phyloP scores from a whole-genome alignment of 1,140 invertebrate species.

The Brachionus sp. region DNA sequence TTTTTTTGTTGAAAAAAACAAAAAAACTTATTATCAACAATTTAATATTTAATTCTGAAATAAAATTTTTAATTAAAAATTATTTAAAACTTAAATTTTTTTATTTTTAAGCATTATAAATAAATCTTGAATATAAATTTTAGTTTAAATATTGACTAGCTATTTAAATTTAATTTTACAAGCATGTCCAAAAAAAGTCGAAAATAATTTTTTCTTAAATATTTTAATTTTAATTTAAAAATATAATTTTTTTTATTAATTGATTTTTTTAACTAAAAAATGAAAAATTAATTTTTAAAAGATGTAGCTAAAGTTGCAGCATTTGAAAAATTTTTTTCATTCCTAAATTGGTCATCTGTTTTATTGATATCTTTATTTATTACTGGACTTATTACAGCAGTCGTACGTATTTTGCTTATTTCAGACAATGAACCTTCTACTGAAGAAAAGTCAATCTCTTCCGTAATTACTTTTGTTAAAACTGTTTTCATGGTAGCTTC shows the following conservation, averaged over 20 bases:
- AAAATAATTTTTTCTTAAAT: too few species aligned
- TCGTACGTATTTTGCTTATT: neutral
- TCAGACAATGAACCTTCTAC: neutral
- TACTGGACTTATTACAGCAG: neutral
- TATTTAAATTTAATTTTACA: too few species aligned
- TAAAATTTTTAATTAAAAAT: too few species aligned
- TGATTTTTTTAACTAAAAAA: neutral
- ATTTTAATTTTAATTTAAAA: neutral
- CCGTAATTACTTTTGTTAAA: slow-evolving; percentile 8
- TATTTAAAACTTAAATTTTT: too few species aligned
- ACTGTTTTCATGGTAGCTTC: slow-evolving; percentile 22
- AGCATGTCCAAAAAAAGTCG: too few species aligned
- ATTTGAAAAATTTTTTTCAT: slow-evolving; percentile 14
- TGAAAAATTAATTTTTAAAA: neutral
- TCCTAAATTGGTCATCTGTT: neutral
- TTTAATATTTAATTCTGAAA: too few species aligned
- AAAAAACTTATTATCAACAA: too few species aligned
- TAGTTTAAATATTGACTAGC: too few species aligned
- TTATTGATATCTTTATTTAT: neutral
- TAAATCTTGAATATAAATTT: too few species aligned
- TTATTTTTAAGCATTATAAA: too few species aligned
- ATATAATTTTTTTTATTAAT: neutral
- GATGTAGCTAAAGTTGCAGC: neutral
- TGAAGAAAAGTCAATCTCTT: slow-evolving; percentile 14
- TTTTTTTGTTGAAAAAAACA: too few species aligned